Evolutionary conservation across 2,113 vertebrate genomes (phyloP), one percentile per base, ranked within the genome.

Genomic region (Ariopsis seemanni): DNA sequence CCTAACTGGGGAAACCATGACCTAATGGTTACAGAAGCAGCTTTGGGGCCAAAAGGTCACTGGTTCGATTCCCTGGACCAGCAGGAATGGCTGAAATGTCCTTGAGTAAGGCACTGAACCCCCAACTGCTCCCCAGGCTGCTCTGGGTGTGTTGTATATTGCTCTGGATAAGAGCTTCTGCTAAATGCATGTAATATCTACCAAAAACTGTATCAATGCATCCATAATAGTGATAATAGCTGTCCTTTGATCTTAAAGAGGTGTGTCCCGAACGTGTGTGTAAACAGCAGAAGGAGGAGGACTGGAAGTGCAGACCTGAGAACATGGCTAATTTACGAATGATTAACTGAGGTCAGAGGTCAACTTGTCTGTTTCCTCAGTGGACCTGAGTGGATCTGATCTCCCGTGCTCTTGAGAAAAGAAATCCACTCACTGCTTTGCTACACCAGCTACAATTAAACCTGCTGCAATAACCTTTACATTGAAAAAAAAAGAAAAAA

Each of bases 331-430:
- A 92, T 92, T 86, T 75, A 86, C 81, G 55, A 67, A 82, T 81
- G 65, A 90, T 90, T 63, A 88, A 78, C 69, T 42, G 62, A 89
- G 88, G 90, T 88, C 63, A 71, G 83, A 89, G 91, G 89, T 90
- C 88, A 79, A 5, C 11, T 25, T 0, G 17, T 50, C 55, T 86
- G 85, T 89, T 91, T 86, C 58, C 82, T 87, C 84, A 82, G 50
- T 42, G 85, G 82, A 87, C 90, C 78, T 30, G 20, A 42, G 42
- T 42, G 42, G 42, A 83, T 89, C 42, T 78, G 63, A 58, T 82
- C 25, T 87, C 84, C 86, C 53, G 88, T 58, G 83, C 65, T 77
- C 15, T 58, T 50, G 34, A 72, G 78, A 75, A 87, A 7, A 1
- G 15, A 5, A 63, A 85, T 86, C 48, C 65, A 69, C 22, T n/a